phyloP scores from a whole-genome alignment of 2,888 invertebrate genomes.

The Ariolimax columbianus region DNA sequence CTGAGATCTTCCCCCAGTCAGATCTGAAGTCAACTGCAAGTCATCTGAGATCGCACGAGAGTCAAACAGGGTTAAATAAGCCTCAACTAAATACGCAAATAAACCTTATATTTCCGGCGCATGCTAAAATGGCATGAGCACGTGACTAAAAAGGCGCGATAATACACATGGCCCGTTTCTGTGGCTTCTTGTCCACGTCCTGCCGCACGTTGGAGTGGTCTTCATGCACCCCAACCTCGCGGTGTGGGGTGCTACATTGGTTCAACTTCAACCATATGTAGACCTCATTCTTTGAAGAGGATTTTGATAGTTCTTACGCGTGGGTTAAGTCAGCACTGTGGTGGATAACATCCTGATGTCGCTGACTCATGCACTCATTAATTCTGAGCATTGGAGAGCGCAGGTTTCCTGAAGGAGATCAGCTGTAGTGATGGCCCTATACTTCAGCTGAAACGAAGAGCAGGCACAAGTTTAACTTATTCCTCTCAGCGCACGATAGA shows the following conservation, averaged over 20 bases:
- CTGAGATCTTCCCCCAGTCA: not conserved
- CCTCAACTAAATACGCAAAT: not conserved
- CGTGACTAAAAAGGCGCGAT: not conserved
- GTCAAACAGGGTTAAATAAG: not conserved
- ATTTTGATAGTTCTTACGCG: not conserved
- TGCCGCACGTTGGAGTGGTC: no score
- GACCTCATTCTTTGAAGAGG: not conserved
- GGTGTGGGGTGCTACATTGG: not conserved
- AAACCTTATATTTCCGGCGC: not conserved
- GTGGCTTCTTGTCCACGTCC: no score
- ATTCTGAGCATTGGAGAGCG: not conserved
- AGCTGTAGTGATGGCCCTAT: no score
- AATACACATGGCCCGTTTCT: no score
- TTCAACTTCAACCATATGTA: not conserved
- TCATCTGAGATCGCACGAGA: not conserved
- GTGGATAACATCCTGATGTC: not conserved
- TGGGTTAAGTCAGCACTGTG: not conserved
- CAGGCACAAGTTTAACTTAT: no score
- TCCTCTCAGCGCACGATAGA: not conserved
- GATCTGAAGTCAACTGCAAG: not conserved
- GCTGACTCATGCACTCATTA: not conserved
- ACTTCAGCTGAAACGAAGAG: no score
- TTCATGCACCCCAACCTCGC: not conserved
- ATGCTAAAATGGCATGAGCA: not conserved
- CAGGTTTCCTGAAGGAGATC: no score